phyloP scores from a whole-genome alignment of 2,113 vertebrate genomes.

The Colius striatus region DNA sequence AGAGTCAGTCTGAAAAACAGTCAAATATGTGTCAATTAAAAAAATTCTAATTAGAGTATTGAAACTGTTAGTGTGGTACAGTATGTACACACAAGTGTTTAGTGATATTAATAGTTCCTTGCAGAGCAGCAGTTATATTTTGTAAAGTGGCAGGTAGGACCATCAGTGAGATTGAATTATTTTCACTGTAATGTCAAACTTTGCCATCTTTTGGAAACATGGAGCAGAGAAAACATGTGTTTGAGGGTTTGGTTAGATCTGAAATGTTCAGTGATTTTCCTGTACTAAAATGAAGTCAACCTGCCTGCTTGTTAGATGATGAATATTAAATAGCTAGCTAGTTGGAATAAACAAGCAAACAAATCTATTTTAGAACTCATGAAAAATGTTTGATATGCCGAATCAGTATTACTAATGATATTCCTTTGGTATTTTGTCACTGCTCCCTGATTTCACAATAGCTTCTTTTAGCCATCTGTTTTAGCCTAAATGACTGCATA shows the following conservation, averaged over 20 bases:
- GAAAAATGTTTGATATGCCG: neutral
- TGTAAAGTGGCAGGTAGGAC: neutral
- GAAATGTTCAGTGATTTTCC: neutral
- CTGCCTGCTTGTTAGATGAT: neutral
- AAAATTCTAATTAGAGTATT: neutral
- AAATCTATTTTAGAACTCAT: neutral
- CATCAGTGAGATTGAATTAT: neutral
- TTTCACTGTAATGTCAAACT: neutral
- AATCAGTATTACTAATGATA: neutral
- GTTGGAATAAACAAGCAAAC: neutral
- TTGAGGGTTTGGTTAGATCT: neutral
- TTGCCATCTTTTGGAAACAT: neutral
- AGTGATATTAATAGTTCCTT: neutral
- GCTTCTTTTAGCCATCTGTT: neutral
- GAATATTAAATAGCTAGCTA: neutral
- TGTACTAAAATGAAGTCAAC: conserved; percentile 10
- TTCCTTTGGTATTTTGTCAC: neutral
- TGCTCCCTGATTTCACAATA: neutral
- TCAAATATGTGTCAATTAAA: neutral
- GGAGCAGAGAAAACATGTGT: neutral
- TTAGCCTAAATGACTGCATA: neutral
- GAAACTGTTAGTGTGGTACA: neutral
- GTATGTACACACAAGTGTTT: neutral
- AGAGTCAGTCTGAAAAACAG: neutral
- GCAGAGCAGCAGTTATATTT: neutral